Base-by-base conservation (phyloP, 2,113 vertebrate genomes). In the Oriolus oriolus region DNA sequence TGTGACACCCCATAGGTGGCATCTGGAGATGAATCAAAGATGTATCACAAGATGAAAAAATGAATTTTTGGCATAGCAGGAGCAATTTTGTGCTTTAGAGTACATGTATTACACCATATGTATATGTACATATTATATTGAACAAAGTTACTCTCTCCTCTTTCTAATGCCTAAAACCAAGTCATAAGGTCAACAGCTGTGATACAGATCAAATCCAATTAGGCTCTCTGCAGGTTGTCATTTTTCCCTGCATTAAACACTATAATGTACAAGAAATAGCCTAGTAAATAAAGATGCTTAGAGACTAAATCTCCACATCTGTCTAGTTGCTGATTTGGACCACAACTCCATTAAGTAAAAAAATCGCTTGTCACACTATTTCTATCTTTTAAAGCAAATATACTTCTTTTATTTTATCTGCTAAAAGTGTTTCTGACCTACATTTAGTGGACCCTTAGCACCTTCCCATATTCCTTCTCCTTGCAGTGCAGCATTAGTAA, bases 1-100 rank as follows among this genome's bases (percentile, higher is more conserved):
- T 4, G 17, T 44, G 54, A 84, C 13, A 45, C 0, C 0, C 17
- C n/a, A 22, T 1, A 33, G 26, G 13, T 42, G 5, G 10, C 68
- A 84, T 12, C 33, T 53, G 5, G 7, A 71, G 18, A 71, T 3
- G 35, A 91, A 78, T 81, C 37, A 86, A 52, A 78, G 41, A 65
- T 17, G 28, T 13, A 42, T 6, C 41, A 52, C 50, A 75, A 30
- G 21, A 37, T 2, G 7, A 73, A 89, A 56, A 52, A 47, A 27
- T 23, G 1, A 44, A 3, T 16, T 84, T 37, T 74, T 80, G 49
- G 21, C 65, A 59, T 0, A 27, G n/a, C 27, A 87, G 41, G 24
- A 87, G 16, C 7, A 52, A n/a, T 19, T 35, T 37, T 17, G 8
- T 50, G 20, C 54, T 56, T 91, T 37, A 37, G 10, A 71, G 6